Evolutionary conservation across 2,888 invertebrate species (phyloP), one percentile per base, ranked within the genome.

Genomic region (Therioaphis trifolii): DNA sequence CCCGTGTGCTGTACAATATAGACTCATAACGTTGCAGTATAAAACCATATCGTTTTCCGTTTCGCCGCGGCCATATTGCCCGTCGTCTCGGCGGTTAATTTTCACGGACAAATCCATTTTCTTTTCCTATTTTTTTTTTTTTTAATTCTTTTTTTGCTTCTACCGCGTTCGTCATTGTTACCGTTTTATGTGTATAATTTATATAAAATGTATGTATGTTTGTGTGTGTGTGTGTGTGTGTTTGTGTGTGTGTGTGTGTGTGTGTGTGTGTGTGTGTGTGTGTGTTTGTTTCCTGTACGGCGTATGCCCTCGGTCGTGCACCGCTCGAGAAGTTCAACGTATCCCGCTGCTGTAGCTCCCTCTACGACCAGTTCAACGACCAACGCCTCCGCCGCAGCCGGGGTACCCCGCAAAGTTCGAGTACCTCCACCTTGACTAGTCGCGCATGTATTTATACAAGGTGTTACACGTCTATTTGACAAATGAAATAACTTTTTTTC

Each of bases 81-180:
- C 66, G 21, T 43, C 71, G 80, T 82, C 71, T 82, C 80, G 72
- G 80, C 80, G 80, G 80, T 82, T 82, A 49, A 82, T 82, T 82
- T 82, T 82, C 80, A 82, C 80, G 80, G 80, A 72, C 72, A 80
- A 80, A 80, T 71, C 71, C 55, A 72, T 82, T 82, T 82, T 82
- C 46, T 76, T 66, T 46, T 21, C 21, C 0, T 46, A n/a, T n/a
- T 21, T 12, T 63, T 55, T 71, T 49, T 72, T 49, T 29, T 24
- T n/a, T 61, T 55, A 35, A 35, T 35, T 35, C 7, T 35, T 35
- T 55, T 55, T 55, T 55, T 5, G 4, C 21, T 21, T 21, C 14
- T 52, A 21, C 15, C 5, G 12, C 35, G 35, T 35, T 7, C n/a
- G n/a, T 35, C 35, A 35, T 35, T 35, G 35, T 35, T 35, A 61